phyloP scores from a whole-genome alignment of 2,888 invertebrate genomes.

The Tetanocera ferruginea region DNA sequence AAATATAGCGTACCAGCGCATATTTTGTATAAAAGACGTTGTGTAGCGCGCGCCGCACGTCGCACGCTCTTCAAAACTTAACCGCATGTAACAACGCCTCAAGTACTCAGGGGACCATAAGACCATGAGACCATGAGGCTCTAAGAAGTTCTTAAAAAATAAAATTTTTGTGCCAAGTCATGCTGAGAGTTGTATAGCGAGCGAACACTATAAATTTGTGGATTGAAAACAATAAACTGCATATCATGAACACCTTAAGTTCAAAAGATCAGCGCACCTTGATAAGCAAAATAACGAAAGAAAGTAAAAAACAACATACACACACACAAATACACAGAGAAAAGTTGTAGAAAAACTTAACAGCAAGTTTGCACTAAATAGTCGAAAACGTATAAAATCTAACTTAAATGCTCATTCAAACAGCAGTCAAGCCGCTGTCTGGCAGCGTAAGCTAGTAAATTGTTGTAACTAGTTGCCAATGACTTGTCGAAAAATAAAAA shows the following conservation, averaged over 20 bases:
- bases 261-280: background rate
- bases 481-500: background rate
- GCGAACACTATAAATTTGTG: background rate
- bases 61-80: too few species aligned
- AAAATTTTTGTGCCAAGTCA: background rate
- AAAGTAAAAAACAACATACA: background rate
- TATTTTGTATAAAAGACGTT: background rate
- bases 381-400: too few species aligned
- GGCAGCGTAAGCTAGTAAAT: background rate
- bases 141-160: background rate
- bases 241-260: conserved; percentile 13
- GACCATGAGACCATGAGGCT: background rate
- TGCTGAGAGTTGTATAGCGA: background rate
- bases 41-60: background rate
- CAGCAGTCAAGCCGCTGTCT: too few species aligned
- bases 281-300: background rate
- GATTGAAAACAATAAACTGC: background rate
- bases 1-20: background rate
- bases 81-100: too few species aligned
- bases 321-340: background rate
- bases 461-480: background rate
- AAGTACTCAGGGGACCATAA: background rate
- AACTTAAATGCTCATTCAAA: too few species aligned
- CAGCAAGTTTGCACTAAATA: too few species aligned
- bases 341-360: background rate